Percentiles rank a stretch among this genome's conserved stretches.
phyloP scores from a whole-genome alignment of 2,797 vertebrate genomes.

The Bucorvus abyssinicus region DNA sequence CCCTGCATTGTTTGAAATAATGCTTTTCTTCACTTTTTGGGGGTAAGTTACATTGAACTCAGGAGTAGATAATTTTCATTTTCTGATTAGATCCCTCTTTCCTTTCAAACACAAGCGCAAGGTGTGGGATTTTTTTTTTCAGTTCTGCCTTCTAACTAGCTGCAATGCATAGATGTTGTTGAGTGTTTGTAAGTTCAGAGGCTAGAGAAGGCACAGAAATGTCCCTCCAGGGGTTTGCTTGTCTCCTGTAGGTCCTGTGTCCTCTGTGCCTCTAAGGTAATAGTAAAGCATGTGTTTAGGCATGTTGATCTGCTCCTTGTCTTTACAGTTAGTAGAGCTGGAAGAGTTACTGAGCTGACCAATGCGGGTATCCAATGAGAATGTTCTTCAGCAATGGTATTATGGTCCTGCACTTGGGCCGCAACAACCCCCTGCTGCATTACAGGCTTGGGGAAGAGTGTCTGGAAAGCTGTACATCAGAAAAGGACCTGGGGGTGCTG shows the following conservation, averaged over 20 bases:
- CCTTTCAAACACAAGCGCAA: neutral
- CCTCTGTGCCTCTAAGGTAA: neutral
- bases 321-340: neutral
- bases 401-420: too few species aligned
- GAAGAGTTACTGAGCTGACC: neutral
- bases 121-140: neutral
- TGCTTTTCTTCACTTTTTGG: neutral
- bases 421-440: too few species aligned
- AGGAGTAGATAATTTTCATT: neutral
- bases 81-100: neutral
- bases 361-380: neutral
- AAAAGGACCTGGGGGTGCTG: too few species aligned
- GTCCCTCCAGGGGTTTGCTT: neutral
- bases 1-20: rapidly evolving
- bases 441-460: too few species aligned
- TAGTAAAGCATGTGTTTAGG: neutral
- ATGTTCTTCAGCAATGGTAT: too few species aligned
- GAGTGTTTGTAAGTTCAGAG: neutral
- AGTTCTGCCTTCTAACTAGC: neutral
- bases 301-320: neutral
- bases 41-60: neutral
- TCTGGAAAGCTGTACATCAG: too few species aligned
- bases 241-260: neutral
- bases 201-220: neutral
- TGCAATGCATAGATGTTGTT: neutral